These are phyloP conservation scores for Drosophila sp. DNA, from an alignment of 1,140 invertebrate species.

Conservation along the genomic window DNA sequence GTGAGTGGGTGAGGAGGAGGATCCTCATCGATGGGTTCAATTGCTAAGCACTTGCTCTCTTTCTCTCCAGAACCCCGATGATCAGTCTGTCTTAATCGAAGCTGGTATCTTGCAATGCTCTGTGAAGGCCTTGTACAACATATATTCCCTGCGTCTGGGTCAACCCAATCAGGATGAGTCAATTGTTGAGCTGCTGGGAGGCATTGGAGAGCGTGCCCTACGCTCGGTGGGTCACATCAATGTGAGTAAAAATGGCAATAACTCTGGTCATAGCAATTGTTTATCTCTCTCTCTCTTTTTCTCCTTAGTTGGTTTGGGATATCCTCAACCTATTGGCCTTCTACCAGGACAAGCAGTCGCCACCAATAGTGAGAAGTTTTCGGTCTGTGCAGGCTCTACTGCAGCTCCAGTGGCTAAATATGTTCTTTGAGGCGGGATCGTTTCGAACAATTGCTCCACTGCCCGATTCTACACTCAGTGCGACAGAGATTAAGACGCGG, in stretches of 20 bases:
- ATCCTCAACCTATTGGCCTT: slow-evolving; percentile 75
- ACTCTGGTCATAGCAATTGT: background rate
- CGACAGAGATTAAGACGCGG: slow-evolving; percentile 62
- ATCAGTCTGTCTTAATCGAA: slow-evolving; percentile 65
- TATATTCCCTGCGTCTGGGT: slow-evolving; percentile 65
- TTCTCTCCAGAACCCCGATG: slow-evolving; percentile 58
- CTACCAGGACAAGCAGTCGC: slow-evolving; percentile 70
- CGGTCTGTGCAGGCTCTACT: slow-evolving; percentile 70
- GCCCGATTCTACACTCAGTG: slow-evolving; percentile 51
- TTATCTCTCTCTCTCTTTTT: background rate
- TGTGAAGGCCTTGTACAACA: slow-evolving; percentile 75
- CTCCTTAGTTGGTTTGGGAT: slow-evolving; percentile 73
- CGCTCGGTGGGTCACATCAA: slow-evolving; percentile 84
- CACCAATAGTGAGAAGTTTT: slow-evolving; percentile 65
- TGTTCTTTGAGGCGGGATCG: slow-evolving; percentile 64
- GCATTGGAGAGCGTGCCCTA: slow-evolving; percentile 83
- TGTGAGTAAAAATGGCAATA: slow-evolving; percentile 34
- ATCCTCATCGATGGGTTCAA: too few relatives aligned
- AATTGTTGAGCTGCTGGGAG: slow-evolving; percentile 83
- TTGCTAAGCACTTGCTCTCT: background rate
- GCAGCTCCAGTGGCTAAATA: slow-evolving; percentile 68
- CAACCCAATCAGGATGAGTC: slow-evolving; percentile 58
- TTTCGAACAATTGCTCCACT: slow-evolving; percentile 34
- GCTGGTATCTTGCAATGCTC: slow-evolving; percentile 69
- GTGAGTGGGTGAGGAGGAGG: too few relatives aligned